phyloP scores from a whole-genome alignment of 1,140 invertebrate species.

The Zaprionus davidi region DNA sequence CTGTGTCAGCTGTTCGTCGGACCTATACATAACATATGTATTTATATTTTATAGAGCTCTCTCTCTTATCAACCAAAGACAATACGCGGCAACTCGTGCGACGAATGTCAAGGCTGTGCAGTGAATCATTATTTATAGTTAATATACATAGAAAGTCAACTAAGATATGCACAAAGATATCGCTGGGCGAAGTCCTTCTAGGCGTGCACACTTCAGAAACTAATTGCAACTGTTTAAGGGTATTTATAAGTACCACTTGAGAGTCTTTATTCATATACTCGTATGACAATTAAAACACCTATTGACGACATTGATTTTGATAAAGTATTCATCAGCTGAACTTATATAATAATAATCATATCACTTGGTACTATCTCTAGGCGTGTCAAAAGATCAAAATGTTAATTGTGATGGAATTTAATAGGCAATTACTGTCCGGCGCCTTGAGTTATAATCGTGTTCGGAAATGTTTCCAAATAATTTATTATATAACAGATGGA shows the following conservation, averaged over 20 bases:
- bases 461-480: neutral
- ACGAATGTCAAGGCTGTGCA: constrained; percentile 26
- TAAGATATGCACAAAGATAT: constrained; percentile 17
- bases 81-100: constrained; percentile 23
- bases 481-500: neutral
- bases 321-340: constrained; percentile 13
- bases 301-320: constrained; percentile 43
- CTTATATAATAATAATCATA: constrained; percentile 37
- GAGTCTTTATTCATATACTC: neutral
- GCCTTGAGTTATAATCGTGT: neutral
- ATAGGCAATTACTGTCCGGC: neutral
- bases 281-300: constrained; percentile 37
- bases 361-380: neutral
- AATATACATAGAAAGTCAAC: neutral
- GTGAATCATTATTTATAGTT: constrained; percentile 11
- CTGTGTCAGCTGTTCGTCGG: constrained; percentile 18
- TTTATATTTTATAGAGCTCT: constrained; percentile 21
- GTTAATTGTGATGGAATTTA: constrained; percentile 2
- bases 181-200: neutral
- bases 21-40: neutral
- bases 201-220: constrained; percentile 3
- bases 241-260: constrained; percentile 31
- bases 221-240: constrained; percentile 24
- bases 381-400: neutral
- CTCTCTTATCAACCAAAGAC: constrained; percentile 22